Evolutionary conservation across 2,888 invertebrate genomes (phyloP), one percentile per base, ranked within the genome.

Genomic region (Drosophila antonietae): DNA sequence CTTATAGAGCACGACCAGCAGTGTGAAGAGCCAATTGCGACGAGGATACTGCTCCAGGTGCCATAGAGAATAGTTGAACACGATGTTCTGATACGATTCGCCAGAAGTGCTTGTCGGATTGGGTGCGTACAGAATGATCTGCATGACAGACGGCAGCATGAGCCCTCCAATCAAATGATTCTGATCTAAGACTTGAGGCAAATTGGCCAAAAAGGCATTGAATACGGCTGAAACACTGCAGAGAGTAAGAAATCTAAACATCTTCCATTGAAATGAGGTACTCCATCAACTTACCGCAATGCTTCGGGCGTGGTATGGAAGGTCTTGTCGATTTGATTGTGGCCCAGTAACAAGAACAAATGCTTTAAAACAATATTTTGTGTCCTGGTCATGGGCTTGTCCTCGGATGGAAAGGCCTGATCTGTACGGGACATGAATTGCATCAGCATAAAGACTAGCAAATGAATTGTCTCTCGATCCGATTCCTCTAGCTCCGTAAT

Each of bases 1-100:
- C 95, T 99, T 99, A 91, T 99, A 99, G 1, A 99, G 94, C 62
- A 99, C 95, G 15, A 99, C 97, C 15, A 99, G 95, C 23, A 99
- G 93, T 1, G 98, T 95, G 95, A 97, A 96, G 18, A 99, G 95
- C 99, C 99, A 99, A 80, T 97, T 96, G 47, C 97, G 94, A 5
- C 99, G 94, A 14, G 96, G 95, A 90, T 97, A 97, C 0, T 97
- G 95, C 91, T 98, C 97, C 68, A 99, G 93, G 80, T 96, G 95
- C 95, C 97, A 97, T 55, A 99, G 94, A 15, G 98, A 97, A 92
- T 98, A 98, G 78, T 94, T 94, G 60, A 92, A 93, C 10, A 91
- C 87, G 20, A 92, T 75, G 71, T 95, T 95, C 81, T 95, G 95
- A 87, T 95, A 94, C 77, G 95, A 94, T 81, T 94, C 94, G 7